Evolutionary conservation across 1,140 invertebrate species (phyloP), one percentile per base, ranked within the genome.

Genomic region (Pseudachorutes palmiensis): DNA sequence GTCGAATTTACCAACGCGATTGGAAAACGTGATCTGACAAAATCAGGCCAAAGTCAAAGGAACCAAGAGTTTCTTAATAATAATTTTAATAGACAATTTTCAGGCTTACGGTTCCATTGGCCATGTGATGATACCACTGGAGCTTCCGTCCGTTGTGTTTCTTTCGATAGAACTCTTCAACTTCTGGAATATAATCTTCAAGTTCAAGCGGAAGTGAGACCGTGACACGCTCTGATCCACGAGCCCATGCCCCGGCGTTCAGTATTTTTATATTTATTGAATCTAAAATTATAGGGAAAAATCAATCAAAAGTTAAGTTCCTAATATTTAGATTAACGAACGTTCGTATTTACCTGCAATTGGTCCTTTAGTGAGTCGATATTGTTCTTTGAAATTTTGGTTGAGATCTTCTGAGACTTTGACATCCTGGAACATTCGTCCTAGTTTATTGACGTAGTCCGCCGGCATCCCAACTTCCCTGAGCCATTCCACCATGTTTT

Each of bases 51-150:
- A 14, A 5, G 51, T 55, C 5, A 55, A 41, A n/a, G n/a, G n/a
- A n/a, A n/a, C n/a, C n/a, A n/a, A n/a, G n/a, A n/a, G n/a, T n/a
- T n/a, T n/a, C n/a, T n/a, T n/a, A n/a, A n/a, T n/a, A n/a, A n/a
- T n/a, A n/a, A n/a, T n/a, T n/a, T n/a, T n/a, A n/a, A n/a, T n/a
- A n/a, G n/a, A n/a, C n/a, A n/a, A n/a, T n/a, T n/a, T n/a, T n/a
- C n/a, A n/a, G n/a, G n/a, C 77, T 76, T 82, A 87, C 84, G 33
- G 93, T 95, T 74, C 96, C 97, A 83, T 98, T 98, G 57, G 95
- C 97, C 94, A 99, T 98, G 75, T 98, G 94, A 83, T 99, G 95
- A 79, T 98, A 96, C 97, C 97, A 99, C 80, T 97, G 94, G 48
- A 99, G 83, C 80, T 98, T 98, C 57, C 97, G 81, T n/a, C 96